These are phyloP conservation scores for Penaeus chinensis DNA, from an alignment of 1,140 invertebrate species.

Conservation along the genomic window DNA sequence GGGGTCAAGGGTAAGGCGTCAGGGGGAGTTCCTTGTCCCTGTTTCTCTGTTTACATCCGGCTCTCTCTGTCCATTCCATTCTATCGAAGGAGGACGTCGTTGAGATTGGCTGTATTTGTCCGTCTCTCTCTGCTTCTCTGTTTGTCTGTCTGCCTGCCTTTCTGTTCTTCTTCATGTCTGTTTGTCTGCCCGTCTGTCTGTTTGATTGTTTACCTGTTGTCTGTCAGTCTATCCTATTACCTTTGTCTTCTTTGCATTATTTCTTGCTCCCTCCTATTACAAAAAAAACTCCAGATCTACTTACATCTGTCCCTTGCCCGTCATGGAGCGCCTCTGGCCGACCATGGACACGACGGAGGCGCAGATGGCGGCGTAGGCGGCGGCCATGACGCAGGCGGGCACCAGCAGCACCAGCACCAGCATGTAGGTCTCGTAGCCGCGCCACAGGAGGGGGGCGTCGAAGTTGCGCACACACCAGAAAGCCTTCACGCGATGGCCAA, in stretches of 20 bases:
- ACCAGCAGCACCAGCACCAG: constrained; percentile 75
- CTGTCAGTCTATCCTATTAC: background rate
- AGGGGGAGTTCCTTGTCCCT: no score
- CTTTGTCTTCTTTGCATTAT: no score
- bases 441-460: constrained; percentile 70
- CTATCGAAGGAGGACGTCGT: no score
- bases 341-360: constrained; percentile 74
- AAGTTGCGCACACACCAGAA: constrained; percentile 77
- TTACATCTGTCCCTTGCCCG: constrained; percentile 22
- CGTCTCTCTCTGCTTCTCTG: no score
- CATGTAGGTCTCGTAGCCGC: constrained; percentile 77
- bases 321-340: constrained; percentile 20
- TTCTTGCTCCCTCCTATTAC: no score
- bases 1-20: no score
- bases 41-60: no score
- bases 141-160: no score
- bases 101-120: no score
- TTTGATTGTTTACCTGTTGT: no score
- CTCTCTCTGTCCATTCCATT: no score
- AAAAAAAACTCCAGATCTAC: background rate
- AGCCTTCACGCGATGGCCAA: constrained; percentile 71
- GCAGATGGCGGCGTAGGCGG: constrained; percentile 76
- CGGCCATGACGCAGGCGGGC: constrained; percentile 76
- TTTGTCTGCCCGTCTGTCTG: background rate
- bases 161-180: no score